phyloP scores from a whole-genome alignment of 2,888 invertebrate genomes.

The Tetheella fluctuosa region DNA sequence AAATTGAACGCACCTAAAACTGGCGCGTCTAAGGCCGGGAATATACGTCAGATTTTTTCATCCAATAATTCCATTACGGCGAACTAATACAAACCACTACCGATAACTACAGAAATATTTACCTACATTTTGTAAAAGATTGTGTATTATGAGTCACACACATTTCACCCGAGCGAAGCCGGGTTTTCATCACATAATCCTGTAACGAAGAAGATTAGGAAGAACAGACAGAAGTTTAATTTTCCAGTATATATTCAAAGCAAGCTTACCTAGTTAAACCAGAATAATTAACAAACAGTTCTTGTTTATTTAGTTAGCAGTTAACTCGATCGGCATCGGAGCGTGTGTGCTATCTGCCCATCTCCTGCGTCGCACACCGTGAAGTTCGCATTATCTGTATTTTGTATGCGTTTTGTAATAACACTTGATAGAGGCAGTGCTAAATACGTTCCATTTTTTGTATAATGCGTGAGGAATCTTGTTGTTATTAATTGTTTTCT shows the following conservation, averaged over 20 bases:
- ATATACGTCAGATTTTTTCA: too few species aligned
- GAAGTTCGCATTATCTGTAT: conserved; percentile 13
- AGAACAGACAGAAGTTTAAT: background rate
- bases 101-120: too few species aligned
- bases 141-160: too few species aligned
- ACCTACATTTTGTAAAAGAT: too few species aligned
- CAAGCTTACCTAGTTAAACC: background rate
- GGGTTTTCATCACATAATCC: too few species aligned
- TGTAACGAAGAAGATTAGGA: too few species aligned
- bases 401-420: conserved; percentile 12
- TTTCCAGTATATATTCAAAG: background rate
- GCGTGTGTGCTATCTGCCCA: conserved; percentile 10
- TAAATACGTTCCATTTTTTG: conserved; percentile 1
- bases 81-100: too few species aligned
- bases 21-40: too few species aligned
- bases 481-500: background rate
- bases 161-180: too few species aligned
- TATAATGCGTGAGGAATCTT: background rate
- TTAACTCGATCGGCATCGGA: conserved; percentile 10
- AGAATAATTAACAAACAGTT: conserved; percentile 7
- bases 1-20: too few species aligned
- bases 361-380: conserved; percentile 11
- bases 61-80: too few species aligned
- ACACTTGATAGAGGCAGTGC: conserved; percentile 6
- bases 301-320: conserved; percentile 9